These are phyloP conservation scores for Leptobrachium leishanense DNA, from an alignment of 2,113 vertebrate species.

Conservation along the genomic window DNA sequence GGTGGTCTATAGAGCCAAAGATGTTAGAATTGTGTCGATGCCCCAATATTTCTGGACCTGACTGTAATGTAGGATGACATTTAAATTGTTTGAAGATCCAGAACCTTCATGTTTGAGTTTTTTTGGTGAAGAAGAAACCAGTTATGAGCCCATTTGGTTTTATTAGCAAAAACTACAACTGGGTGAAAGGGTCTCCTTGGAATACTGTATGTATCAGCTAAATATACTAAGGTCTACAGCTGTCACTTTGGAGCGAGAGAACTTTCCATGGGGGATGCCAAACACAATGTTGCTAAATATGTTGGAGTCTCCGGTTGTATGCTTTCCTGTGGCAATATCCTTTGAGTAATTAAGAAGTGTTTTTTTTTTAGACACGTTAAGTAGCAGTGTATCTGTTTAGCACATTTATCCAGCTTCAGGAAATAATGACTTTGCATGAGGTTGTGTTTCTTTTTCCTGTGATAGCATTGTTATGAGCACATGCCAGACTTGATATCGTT, in stretches of 20 bases:
- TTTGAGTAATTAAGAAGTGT: not conserved
- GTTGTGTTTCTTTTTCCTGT: too few species aligned
- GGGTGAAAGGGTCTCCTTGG: not conserved
- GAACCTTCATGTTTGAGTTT: too few species aligned
- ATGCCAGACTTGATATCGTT: too few species aligned
- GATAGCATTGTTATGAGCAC: too few species aligned
- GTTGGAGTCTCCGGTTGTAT: not conserved
- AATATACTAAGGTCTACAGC: not conserved
- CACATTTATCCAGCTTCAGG: not conserved
- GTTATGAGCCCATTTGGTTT: too few species aligned
- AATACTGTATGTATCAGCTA: not conserved
- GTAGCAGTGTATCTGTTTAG: not conserved
- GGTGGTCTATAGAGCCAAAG: too few species aligned
- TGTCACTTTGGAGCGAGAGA: not conserved
- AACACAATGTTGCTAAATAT: slow-evolving; percentile 3
- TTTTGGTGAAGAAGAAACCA: too few species aligned
- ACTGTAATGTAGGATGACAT: too few species aligned
- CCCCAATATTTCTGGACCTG: too few species aligned
- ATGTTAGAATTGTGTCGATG: too few species aligned
- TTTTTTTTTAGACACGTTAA: not conserved
- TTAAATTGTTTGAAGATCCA: too few species aligned
- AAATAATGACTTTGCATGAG: not conserved
- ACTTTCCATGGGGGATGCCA: not conserved
- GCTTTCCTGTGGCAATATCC: not conserved
- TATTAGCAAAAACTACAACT: not conserved